These are phyloP conservation scores for Tupaia chinensis DNA, from an alignment of 2,113 vertebrate species.

Conservation along the genomic window DNA sequence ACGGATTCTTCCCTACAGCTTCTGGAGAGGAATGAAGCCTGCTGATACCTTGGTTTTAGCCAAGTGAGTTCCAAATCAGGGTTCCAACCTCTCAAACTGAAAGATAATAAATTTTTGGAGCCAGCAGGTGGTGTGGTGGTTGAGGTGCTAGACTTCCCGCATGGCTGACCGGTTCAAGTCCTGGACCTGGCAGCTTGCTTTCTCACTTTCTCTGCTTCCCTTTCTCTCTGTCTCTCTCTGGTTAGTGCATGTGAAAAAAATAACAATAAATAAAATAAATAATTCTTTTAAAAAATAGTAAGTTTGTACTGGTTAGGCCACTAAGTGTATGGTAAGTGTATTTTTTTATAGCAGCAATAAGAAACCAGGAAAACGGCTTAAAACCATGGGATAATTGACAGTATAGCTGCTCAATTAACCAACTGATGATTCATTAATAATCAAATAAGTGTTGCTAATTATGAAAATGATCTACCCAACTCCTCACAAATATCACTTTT, in stretches of 20 bases:
- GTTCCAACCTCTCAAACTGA: neutral
- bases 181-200: no score
- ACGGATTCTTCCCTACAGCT: neutral
- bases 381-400: neutral
- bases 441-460: neutral
- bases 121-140: no score
- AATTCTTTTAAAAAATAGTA: neutral
- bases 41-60: neutral
- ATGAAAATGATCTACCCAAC: conserved; percentile 13
- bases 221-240: no score
- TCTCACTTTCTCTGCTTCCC: no score
- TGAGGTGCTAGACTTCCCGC: no score
- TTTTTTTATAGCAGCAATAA: neutral
- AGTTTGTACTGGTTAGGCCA: neutral
- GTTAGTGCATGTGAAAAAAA: no score
- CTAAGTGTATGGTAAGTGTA: neutral
- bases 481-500: conserved; percentile 25
- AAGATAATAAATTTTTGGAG: neutral
- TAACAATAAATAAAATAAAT: no score
- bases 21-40: neutral
- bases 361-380: conserved; percentile 5
- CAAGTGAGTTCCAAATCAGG: neutral
- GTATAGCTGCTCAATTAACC: neutral
- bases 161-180: no score
- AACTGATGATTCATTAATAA: conserved; percentile 32